phyloP scores from a whole-genome alignment of 2,797 vertebrate genomes.

The Hipposideros larvatus region DNA sequence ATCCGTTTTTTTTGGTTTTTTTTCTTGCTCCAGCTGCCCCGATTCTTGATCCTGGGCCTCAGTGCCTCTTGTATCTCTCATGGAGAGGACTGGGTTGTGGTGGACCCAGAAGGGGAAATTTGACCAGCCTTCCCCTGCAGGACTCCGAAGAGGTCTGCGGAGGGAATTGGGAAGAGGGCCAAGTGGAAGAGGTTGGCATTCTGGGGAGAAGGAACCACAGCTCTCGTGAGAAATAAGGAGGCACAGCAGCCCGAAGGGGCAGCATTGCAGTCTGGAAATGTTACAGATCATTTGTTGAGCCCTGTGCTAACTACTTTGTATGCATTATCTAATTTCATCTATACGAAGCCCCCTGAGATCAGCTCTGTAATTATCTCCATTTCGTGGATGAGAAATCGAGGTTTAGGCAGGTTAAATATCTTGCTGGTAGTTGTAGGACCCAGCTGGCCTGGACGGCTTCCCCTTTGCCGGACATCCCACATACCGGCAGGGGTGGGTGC shows the following conservation, averaged over 20 bases:
- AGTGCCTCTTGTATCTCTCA: not conserved
- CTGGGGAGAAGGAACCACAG: not conserved
- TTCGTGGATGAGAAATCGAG: slow-evolving; percentile 53
- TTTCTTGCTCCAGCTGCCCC: not conserved
- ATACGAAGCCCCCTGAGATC: not conserved
- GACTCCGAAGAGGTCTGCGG: not conserved
- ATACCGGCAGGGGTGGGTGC: not conserved
- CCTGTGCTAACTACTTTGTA: slow-evolving; percentile 23
- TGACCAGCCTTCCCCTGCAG: not conserved
- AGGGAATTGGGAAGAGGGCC: not conserved
- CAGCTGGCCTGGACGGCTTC: not conserved
- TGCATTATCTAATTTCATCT: slow-evolving; percentile 54
- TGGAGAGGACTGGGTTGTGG: not conserved
- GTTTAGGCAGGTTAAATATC: not conserved
- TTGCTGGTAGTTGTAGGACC: not conserved
- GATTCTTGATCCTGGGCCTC: not conserved
- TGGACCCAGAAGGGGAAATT: not conserved
- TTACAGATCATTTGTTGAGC: slow-evolving; percentile 34
- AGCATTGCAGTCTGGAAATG: slow-evolving; percentile 36
- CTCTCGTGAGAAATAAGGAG: not conserved
- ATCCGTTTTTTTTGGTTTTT: not conserved
- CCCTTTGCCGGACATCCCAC: not conserved
- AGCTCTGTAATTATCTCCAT: slow-evolving; percentile 2
- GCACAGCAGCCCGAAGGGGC: not conserved
- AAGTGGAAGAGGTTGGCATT: not conserved